Evolutionary conservation across 1,140 invertebrate genomes (phyloP), one percentile per base, ranked within the genome.

Genomic region (Apis laboriosa): DNA sequence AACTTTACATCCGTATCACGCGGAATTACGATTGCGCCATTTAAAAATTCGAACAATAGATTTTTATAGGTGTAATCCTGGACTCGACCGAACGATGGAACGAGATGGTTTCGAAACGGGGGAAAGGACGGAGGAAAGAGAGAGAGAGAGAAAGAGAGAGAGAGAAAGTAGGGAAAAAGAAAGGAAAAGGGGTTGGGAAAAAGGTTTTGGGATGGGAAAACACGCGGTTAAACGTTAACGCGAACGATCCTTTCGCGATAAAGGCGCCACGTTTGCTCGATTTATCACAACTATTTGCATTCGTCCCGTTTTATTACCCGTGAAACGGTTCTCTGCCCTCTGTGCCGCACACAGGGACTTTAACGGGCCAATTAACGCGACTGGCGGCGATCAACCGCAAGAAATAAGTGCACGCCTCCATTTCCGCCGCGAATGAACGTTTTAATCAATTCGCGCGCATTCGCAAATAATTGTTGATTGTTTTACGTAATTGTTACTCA

Each of bases 331-430:
- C 24, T 19, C 34, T 21, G 15, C 12, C 11, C 0, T 12, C 17
- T 2, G 9, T 28, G 4, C 8, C 43, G 2, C 43, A 1, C 19
- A 19, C 58, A 9, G 34, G 17, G 34, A 72, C 73, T 86, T 86
- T 74, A 84, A 81, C 53, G 43, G 51, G 66, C 71, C 83, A 87
- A 88, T 88, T 88, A 88, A 85, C 71, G 61, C 24, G 56, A 43
- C 43, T 19, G 66, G 17, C 55, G 66, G 58, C 72, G 77, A 58
- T 63, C 51, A 71, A 43, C 83, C 74, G 43, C 70, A 81, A 81
- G 71, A 67, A 81, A 82, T 67, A 64, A 84, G 80, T 49, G 71
- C 12, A 0, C 19, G 12, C 17, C 5, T 63, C 53, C n/a, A 67
- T 58, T 43, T 82, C 24, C 49, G 12, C 11, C 60, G 28, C 43